Evolutionary conservation across 2,797 vertebrate genomes (phyloP), one percentile per base, ranked within the genome.

Genomic region (Momotus momota): DNA sequence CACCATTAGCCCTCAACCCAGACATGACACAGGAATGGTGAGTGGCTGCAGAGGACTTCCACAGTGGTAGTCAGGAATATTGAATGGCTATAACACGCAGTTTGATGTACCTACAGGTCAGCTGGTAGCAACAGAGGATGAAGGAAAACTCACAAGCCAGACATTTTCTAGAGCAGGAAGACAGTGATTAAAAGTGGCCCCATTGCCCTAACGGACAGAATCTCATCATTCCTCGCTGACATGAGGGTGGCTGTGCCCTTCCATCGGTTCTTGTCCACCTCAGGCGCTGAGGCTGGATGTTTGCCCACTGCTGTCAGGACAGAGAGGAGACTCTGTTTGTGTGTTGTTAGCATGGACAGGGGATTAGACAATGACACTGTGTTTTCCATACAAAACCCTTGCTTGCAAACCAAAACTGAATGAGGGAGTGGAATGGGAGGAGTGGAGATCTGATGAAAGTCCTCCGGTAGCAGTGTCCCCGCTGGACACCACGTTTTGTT

Each of bases 181-280:
- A 25, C 46, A 10, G 49, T 16, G 43, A 22, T 23, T 31, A 21
- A 40, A 29, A 35, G 43, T 0, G 0, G n/a, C 25, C 35, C 43
- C 13, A 3, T 52, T 2, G 1, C n/a, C 10, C 14, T 52, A 22
- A 25, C 45, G 91, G 61, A 6, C 8, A 21, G 17, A 49, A 3
- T 22, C 35, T 45, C 27, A 4, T 61, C 25, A 14, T 40, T 90
- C 35, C 35, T 91, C 45, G 6, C 33, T 15, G 81, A 9, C 21
- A 14, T 0, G 2, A 26, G 66, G 38, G 4, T 58, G 38, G 26
- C 79, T 82, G 17, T 62, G 33, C 46, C 14, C 18, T 41, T 43
- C 43, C 4, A 0, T 46, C 1, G 2, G 0, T 38, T 72, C 48
- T 72, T 1, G 1, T n/a, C 66, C 1, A 1, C 5, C 7, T 33